Evolutionary conservation across 2,888 invertebrate species (phyloP), one percentile per base, ranked within the genome.

Genomic region (Coenonympha arcania): DNA sequence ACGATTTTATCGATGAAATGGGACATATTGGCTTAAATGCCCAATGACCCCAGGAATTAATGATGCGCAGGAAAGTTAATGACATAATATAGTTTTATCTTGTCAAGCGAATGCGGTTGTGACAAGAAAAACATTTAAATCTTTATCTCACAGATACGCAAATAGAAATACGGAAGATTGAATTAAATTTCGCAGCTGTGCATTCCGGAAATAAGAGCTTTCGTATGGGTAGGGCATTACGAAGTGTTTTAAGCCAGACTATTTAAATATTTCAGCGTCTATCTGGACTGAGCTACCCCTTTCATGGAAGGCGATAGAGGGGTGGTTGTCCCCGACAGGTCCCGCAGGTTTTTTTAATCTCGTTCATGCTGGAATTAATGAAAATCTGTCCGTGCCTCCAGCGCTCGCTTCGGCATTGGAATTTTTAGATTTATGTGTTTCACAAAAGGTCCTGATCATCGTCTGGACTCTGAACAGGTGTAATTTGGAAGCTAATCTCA

Each of bases 181-280:
- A 52, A 58, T 56, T 58, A 52, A 54, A 52, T 44, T 44, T 34
- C 15, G 34, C 34, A 15, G 39, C 54, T 50, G n/a, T n/a, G 56
- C 46, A 54, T 58, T 56, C 54, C 47, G 18, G 34, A 45, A 49
- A 45, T 40, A 39, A 42, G 37, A 50, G 50, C 50, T 30, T 43
- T 34, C 42, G 54, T 54, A 54, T 54, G 47, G 52, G 47, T 37
- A 46, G 31, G 42, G 54, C 52, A 54, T 57, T 56, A 50, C 56
- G 44, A 51, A 54, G 58, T 58, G 54, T 56, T 55, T 54, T 51
- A 56, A 54, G 55, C 37, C 54, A 53, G 57, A 56, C 59, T 53
- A 58, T 58, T 61, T 61, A 58, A 61, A 61, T 61, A 61, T 43
- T 39, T 22, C 44, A 49, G 44, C 44, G 24, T 44, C 31, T 31